A percentile compares a stretch with the other conserved stretches of the same genome.
phyloP scores from a whole-genome alignment of 2,797 vertebrate species.

The Cossypha heuglini region DNA sequence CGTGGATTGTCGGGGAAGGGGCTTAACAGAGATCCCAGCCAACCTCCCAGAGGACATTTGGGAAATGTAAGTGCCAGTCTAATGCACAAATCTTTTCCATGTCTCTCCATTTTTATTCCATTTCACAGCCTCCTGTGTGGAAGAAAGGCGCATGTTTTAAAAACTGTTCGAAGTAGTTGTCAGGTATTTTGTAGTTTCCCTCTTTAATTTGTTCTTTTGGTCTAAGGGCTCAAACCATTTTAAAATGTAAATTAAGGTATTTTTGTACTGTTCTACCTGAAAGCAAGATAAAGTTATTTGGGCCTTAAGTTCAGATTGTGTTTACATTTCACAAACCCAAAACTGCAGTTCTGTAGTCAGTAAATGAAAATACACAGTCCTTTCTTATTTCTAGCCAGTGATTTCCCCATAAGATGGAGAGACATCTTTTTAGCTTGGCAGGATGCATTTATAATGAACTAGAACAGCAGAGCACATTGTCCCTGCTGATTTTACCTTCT shows the following conservation, averaged over 20 bases:
- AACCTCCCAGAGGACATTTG: slow-evolving; percentile 93
- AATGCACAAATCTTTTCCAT: neutral
- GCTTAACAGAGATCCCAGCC: slow-evolving; percentile 89
- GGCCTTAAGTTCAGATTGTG: neutral
- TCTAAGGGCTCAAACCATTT: neutral
- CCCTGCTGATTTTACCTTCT: neutral
- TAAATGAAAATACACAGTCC: neutral
- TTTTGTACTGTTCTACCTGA: neutral
- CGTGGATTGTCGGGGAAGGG: slow-evolving; percentile 93
- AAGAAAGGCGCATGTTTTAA: fast-evolving
- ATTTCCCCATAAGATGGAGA: neutral
- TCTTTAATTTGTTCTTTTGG: neutral
- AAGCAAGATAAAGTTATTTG: neutral
- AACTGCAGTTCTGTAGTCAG: neutral
- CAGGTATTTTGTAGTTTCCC: neutral
- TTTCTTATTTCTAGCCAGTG: neutral
- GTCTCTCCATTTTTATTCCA: neutral
- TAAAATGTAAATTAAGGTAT: neutral
- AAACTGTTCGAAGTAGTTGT: neutral
- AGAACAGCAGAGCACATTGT: neutral
- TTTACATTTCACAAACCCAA: neutral
- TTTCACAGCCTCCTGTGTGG: neutral
- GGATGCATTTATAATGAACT: neutral
- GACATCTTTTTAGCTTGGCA: neutral
- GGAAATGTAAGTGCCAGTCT: slow-evolving; percentile 88